Base-by-base conservation (phyloP, 1,140 invertebrate genomes). In the Carposina sasakii region DNA sequence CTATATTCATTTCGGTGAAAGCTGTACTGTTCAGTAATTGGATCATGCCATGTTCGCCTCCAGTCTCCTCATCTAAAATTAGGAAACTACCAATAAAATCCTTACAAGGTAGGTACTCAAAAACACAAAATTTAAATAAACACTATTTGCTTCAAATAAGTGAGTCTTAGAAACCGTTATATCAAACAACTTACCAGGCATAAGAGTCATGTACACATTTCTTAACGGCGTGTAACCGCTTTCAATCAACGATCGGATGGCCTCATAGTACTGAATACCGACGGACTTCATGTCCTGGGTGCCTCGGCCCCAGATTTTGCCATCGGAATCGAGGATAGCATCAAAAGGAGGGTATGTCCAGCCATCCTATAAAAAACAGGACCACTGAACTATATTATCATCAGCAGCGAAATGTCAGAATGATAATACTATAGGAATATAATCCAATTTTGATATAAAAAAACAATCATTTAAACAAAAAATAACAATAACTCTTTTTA, bases 1-100 rank as follows among this genome's bases (percentile, higher is more conserved):
- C 40, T 1, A 42, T 24, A 12, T 42, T 42, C 10, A 42, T 9
- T 8, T 22, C 40, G 5, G 9, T 17, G 23, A 42, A 42, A 3
- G 9, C 40, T 2, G 16, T 4, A 24, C 22, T 26, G 4, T 24
- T 15, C 23, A 26, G 3, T 22, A 42, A 42, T 3, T 8, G 21
- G 2, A n/a, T 4, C 93, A 96, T 95, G 21, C 94, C 94, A 17
- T 88, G 78, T 0, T 77, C 63, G 3, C 94, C 94, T 1, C 94
- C 94, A 68, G 93, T 90, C 87, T 97, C 95, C 73, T 97, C 95
- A 85, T 96, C 94, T 90, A 79, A 63, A 39, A 34, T 34, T 6
- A 16, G 19, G n/a, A n/a, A n/a, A n/a, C n/a, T n/a, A n/a, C n/a
- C n/a, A n/a, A n/a, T n/a, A n/a, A n/a, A n/a, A n/a, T n/a, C n/a